A percentile compares a stretch with the other conserved stretches of the same genome.
phyloP scores from a whole-genome alignment of 2,113 vertebrate genomes.

The Channa argus region DNA sequence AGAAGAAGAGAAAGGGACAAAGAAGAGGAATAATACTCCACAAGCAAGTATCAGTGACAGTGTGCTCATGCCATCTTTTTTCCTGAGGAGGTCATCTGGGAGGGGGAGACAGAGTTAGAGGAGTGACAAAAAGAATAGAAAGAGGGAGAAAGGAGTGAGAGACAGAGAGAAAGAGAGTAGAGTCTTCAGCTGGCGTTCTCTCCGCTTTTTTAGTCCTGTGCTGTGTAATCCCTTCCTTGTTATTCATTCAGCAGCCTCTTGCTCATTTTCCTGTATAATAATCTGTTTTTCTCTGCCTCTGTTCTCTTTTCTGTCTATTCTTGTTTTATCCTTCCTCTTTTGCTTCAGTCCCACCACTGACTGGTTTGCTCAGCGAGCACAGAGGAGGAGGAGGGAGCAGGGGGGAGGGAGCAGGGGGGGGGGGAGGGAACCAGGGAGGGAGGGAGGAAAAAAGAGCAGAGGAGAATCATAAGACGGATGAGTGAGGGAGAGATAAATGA shows the following conservation, averaged over 20 bases:
- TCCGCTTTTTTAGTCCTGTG: slow-evolving; percentile 58
- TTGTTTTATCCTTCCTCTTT: slow-evolving; percentile 72
- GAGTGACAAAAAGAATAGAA: slow-evolving; percentile 59
- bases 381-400: slow-evolving; percentile 45
- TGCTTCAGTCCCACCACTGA: slow-evolving; percentile 83
- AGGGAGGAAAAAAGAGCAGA: slow-evolving; percentile 50
- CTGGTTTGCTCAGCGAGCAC: slow-evolving; percentile 73
- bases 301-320: slow-evolving; percentile 62
- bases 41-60: slow-evolving; percentile 60
- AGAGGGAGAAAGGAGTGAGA: slow-evolving; percentile 48
- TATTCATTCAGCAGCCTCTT: slow-evolving; percentile 75
- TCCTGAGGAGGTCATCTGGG: slow-evolving; percentile 50
- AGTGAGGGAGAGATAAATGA: slow-evolving; percentile 72
- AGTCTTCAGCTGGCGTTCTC: slow-evolving; percentile 64
- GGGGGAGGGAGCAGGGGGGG: slow-evolving; percentile 42
- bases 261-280: slow-evolving; percentile 71
- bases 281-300: slow-evolving; percentile 69
- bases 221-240: slow-evolving; percentile 80
- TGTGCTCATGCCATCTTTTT: slow-evolving; percentile 72
- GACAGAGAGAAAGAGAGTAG: slow-evolving; percentile 30
- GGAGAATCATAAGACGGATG: slow-evolving; percentile 76
- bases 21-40: slow-evolving; percentile 39
- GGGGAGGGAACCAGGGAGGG: slow-evolving; percentile 10
- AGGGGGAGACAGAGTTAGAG: slow-evolving; percentile 60
- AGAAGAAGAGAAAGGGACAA: slow-evolving; percentile 9